These are phyloP conservation scores for Cnemophilus loriae DNA, from an alignment of 2,113 vertebrate genomes.

Conservation along the genomic window DNA sequence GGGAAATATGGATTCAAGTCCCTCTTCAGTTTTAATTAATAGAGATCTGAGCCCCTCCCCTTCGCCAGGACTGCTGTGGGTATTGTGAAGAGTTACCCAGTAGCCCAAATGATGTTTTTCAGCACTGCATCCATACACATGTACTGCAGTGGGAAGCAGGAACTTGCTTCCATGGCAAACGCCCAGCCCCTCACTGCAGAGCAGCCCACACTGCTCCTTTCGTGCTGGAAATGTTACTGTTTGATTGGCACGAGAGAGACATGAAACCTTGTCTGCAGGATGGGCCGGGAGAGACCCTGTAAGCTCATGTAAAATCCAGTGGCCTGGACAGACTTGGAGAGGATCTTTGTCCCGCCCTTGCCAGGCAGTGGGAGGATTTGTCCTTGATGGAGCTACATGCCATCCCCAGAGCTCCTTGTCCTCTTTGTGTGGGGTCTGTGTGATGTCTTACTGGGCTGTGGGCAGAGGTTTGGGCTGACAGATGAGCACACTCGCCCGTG, in stretches of 20 bases:
- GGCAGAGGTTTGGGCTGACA: background rate
- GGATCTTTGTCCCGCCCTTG: background rate
- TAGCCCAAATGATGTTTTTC: background rate
- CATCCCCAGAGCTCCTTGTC: background rate
- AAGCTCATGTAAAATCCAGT: background rate
- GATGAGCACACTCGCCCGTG: background rate
- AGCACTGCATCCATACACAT: background rate
- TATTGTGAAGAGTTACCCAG: background rate
- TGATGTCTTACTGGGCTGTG: background rate
- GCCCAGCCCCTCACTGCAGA: background rate
- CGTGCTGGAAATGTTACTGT: background rate
- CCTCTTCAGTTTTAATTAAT: background rate
- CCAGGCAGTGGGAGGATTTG: background rate
- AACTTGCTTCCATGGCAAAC: background rate
- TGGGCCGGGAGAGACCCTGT: fast-evolving
- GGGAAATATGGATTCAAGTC: background rate
- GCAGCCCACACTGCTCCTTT: background rate
- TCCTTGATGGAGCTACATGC: background rate
- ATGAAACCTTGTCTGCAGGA: background rate
- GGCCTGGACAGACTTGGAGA: background rate
- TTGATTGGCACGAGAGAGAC: background rate
- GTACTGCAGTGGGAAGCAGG: background rate
- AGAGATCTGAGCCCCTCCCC: background rate
- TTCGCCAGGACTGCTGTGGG: background rate
- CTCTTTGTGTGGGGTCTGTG: background rate